phyloP scores from a whole-genome alignment of 1,140 invertebrate species.

The Drosophila busckii region DNA sequence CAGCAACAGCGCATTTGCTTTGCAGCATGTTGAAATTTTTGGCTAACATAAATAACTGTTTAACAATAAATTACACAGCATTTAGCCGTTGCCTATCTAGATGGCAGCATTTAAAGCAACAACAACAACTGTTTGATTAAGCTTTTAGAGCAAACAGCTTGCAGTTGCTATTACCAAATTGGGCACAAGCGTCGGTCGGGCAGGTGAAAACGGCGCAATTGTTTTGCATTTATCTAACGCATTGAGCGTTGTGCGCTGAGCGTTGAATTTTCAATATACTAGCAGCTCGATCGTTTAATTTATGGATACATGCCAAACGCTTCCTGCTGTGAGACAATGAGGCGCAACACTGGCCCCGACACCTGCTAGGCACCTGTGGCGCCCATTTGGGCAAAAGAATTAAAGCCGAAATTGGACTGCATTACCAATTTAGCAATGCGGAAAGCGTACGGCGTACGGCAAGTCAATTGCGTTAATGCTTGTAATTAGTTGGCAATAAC shows the following conservation, averaged over 20 bases:
- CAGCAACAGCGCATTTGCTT: too few relatives aligned
- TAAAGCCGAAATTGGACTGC: slow-evolving; percentile 41
- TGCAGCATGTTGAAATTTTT: too few relatives aligned
- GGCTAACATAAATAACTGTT: too few relatives aligned
- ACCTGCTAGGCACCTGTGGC: slow-evolving; percentile 36
- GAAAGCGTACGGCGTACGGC: slow-evolving; percentile 30
- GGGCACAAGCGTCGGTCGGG: slow-evolving; percentile 11
- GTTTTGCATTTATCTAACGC: not conserved
- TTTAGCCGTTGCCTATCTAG: too few relatives aligned
- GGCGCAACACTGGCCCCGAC: slow-evolving; percentile 59
- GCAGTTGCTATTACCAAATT: slow-evolving; percentile 56
- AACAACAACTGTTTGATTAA: slow-evolving; percentile 14
- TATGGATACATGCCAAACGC: slow-evolving; percentile 57
- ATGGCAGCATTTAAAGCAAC: slow-evolving; percentile 6
- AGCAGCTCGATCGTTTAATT: slow-evolving; percentile 50
- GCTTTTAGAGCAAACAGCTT: slow-evolving; percentile 11
- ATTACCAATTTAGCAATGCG: slow-evolving; percentile 18
- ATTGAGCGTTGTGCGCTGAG: slow-evolving; percentile 12
- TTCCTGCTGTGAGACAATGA: slow-evolving; percentile 57
- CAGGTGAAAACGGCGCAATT: slow-evolving; percentile 62
- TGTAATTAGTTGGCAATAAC: slow-evolving; percentile 73
- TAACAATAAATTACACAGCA: too few relatives aligned
- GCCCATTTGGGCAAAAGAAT: slow-evolving; percentile 68
- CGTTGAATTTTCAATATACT: slow-evolving; percentile 27
- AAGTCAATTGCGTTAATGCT: slow-evolving; percentile 64